A percentile compares a stretch with the other conserved stretches of the same genome.
Evolutionary conservation across 1,140 invertebrate genomes (phyloP).

Genomic region (Conopomorpha cramerella): DNA sequence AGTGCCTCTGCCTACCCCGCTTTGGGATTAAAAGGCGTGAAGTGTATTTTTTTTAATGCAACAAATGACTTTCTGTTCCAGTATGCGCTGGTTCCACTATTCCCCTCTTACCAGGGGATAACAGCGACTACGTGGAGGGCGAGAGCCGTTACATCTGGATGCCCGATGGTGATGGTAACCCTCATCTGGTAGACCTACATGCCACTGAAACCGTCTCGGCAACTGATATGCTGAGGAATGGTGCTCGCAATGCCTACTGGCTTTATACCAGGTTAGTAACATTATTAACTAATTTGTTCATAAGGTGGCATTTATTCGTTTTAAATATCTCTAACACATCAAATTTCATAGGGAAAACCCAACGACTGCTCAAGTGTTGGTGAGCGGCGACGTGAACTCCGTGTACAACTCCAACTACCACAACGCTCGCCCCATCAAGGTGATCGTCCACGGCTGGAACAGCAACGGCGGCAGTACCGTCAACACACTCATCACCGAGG

Average conservation of each 20-base stretch:
- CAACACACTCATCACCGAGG: constrained; percentile 19
- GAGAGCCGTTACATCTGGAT: constrained; percentile 16
- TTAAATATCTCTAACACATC: background rate
- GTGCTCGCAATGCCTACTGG: constrained; percentile 16
- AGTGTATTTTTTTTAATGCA: too few relatives aligned
- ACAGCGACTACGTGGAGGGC: constrained; percentile 17
- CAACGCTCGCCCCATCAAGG: constrained; percentile 11
- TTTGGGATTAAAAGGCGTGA: too few relatives aligned
- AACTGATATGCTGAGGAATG: constrained; percentile 4
- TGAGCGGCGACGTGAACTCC: constrained; percentile 18
- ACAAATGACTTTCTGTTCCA: too few relatives aligned
- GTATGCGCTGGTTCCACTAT: constrained; percentile 8
- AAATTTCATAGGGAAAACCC: constrained; percentile 18
- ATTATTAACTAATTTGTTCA: background rate
- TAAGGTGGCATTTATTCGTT: background rate
- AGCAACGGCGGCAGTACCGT: constrained; percentile 16
- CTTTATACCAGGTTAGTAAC: constrained; percentile 17
- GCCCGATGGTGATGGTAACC: constrained; percentile 11
- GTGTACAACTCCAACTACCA: constrained; percentile 20
- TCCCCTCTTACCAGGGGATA: constrained; percentile 11
- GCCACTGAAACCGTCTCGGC: constrained; percentile 6
- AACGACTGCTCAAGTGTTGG: constrained; percentile 16
- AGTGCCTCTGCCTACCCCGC: too few relatives aligned
- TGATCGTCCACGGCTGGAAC: constrained; percentile 33
- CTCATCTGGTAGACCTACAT: constrained; percentile 13